Evolutionary conservation across 1,140 invertebrate species (phyloP).

Genomic region (Temnothorax longispinosus): DNA sequence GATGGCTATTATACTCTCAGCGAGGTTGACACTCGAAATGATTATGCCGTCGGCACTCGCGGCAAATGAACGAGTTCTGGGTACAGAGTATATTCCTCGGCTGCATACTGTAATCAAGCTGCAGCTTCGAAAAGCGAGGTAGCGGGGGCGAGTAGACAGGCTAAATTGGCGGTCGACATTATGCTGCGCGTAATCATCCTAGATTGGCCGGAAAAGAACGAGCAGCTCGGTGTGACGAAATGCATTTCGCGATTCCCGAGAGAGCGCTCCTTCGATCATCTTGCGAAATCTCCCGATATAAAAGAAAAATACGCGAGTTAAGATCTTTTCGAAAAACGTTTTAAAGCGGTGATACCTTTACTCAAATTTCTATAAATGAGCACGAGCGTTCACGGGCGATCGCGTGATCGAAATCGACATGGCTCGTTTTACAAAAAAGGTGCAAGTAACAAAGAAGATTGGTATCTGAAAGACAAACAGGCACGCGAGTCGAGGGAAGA

Average conservation of each 20-base stretch:
- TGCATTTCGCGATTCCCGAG: slow-evolving; percentile 51
- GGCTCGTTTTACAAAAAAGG: slow-evolving; percentile 60
- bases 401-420: slow-evolving; percentile 54
- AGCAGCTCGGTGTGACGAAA: slow-evolving; percentile 52
- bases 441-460: slow-evolving; percentile 67
- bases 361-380: slow-evolving; percentile 51
- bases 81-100: slow-evolving; percentile 26
- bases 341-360: not conserved
- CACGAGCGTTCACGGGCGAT: slow-evolving; percentile 2
- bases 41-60: slow-evolving; percentile 48
- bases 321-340: not conserved
- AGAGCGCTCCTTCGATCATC: not conserved
- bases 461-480: slow-evolving; percentile 71
- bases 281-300: not conserved
- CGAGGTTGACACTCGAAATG: slow-evolving; percentile 42
- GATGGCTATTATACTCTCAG: slow-evolving; percentile 54
- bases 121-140: slow-evolving; percentile 38
- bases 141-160: not conserved
- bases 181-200: slow-evolving; percentile 59
- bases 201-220: slow-evolving; percentile 72
- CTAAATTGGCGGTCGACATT: slow-evolving; percentile 43
- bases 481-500: slow-evolving; percentile 33
- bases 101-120: slow-evolving; percentile 58
- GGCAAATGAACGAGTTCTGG: slow-evolving; percentile 41
- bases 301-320: not conserved